These are phyloP conservation scores for Pasiphila rectangulata DNA, from an alignment of 2,888 invertebrate genomes.

Conservation along the genomic window DNA sequence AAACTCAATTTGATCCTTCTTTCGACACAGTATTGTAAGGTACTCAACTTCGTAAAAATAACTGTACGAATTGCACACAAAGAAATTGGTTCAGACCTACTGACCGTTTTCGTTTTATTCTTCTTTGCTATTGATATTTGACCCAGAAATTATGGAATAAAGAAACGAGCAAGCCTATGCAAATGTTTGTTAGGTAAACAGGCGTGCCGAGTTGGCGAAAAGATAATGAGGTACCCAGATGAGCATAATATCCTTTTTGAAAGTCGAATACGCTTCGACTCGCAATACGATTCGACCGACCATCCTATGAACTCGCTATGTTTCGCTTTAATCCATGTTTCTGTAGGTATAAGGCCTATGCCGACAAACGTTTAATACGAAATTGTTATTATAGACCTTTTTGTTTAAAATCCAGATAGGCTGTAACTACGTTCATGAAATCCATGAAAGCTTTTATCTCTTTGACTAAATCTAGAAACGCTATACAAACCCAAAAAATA, in stretches of 20 bases:
- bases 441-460: background rate
- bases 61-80: conserved; percentile 3
- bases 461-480: background rate
- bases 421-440: background rate
- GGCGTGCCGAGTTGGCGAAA: conserved; percentile 34
- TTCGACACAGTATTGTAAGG: conserved; percentile 1
- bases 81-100: conserved; percentile 9
- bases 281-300: conserved; percentile 18
- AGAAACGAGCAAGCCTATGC: conserved; percentile 33
- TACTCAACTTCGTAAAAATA: background rate
- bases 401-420: conserved; percentile 1
- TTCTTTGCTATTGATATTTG: conserved; percentile 26
- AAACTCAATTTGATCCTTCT: background rate
- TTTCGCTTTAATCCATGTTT: conserved; percentile 16
- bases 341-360: conserved; percentile 10
- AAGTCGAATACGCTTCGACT: conserved; percentile 25
- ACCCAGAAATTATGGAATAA: conserved; percentile 35
- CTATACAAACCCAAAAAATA: background rate
- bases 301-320: background rate
- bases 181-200: conserved; percentile 35
- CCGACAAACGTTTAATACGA: conserved; percentile 4
- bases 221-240: conserved; percentile 35
- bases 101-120: conserved; percentile 18
- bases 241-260: conserved; percentile 29
- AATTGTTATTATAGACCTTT: conserved; percentile 3